Base-by-base conservation (phyloP, 2,888 invertebrate genomes). In the Chydorus sphaericus region DNA sequence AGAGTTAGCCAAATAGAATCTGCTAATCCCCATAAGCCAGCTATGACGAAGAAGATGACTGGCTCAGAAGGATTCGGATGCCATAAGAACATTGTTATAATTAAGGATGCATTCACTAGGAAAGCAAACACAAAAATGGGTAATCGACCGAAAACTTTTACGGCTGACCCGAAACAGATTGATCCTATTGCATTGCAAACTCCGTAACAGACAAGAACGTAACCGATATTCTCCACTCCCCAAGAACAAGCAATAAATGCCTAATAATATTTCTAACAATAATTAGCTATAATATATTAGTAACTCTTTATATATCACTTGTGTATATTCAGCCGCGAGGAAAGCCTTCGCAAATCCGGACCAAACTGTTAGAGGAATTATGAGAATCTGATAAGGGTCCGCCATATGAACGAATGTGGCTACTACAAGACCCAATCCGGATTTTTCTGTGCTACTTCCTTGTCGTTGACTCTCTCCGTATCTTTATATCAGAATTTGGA, bases 1-100 rank as follows among this genome's bases (percentile, higher is more conserved):
- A 93, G 93, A 2, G 93, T 94, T 70, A 93, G 93, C 91, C 93
- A 93, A 0, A 94, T 88, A n/a, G 91, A 92, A 67, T 94, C 94
- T 1, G 90, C 89, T 58, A 92, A 85, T 8, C 93, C 94, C 93
- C 93, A 94, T 3, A 91, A 73, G 0, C 86, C 91, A 2, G 92
- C 86, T 61, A 92, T 83, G 61, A 88, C 79, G 72, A 84, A 94
- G 76, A 93, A 92, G 3, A 86, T 76, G 28, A 82, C 75, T 1
- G 84, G 80, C 48, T 82, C 81, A 39, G 82, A 80, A 0, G 91
- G 87, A 68, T 82, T 81, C 1, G 93, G 90, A 61, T 77, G 79
- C 93, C 93, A 93, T 64, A 86, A 77, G 57, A 91, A 76, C 63
- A 88, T 77, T 66, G 85, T 81, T 7, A 83, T 80, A 64, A 92